Evolutionary conservation across 1,140 invertebrate genomes (phyloP), one percentile per base, ranked within the genome.

Genomic region (Dreissena rostriformis): DNA sequence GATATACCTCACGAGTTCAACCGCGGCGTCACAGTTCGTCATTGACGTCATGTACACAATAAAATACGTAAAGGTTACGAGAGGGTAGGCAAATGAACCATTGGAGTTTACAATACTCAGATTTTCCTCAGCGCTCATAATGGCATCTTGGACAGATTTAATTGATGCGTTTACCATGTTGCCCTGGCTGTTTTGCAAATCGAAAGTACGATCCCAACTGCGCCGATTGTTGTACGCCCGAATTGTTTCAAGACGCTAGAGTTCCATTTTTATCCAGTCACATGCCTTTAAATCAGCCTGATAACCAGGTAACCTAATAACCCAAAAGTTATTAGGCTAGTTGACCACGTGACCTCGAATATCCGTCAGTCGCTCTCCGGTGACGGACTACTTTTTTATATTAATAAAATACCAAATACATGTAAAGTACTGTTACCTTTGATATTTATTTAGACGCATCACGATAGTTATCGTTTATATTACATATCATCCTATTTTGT

Each of bases 1-100:
- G 17, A 92, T 77, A 71, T 86, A 92, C 49, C 91, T 74, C n/a
- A 91, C 76, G 6, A 92, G 71, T 73, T 92, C 92, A 28, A 74
- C 86, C 24, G 87, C 89, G 5, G 79, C 57, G 17, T 82, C 65
- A 73, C 92, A 92, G 68, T 86, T 57, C 14, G 26, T 52, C 82
- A 88, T 90, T 51, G 22, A 57, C 1, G 85, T 86, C 28, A 76
- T 80, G 51, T 84, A 76, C 15, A 91, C 65, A 28, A 91, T 86
- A 70, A 92, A 80, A 83, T 90, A 92, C 10, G 91, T 90, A 75
- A 86, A 91, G 10, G 84, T 78, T 24, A 87, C 80, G 5, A 92
- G 86, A 1, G 91, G 91, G 82, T 92, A 92, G 49, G 87, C 81
- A 10, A 73, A 68, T 0, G 24, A 10, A 12, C 67, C 67, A 2